Percentiles rank a stretch among this genome's conserved stretches.
Conservation (phyloP, 2,113 vertebrate genomes). For the Oriolus oriolus region DNA sequence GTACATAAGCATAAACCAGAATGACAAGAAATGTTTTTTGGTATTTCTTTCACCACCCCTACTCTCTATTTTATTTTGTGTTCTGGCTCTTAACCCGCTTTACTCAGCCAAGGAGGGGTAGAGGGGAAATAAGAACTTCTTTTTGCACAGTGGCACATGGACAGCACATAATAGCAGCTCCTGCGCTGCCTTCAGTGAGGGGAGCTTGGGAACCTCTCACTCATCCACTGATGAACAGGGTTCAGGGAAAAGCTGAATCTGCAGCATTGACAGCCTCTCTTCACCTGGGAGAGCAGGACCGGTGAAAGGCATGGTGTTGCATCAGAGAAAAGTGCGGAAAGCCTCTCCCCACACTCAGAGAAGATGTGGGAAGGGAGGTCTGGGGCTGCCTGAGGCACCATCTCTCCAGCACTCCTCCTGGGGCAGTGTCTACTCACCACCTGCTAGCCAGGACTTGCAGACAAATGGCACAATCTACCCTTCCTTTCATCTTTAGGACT, state of each 20-base stretch:
- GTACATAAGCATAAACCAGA: neutral
- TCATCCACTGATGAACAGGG: neutral
- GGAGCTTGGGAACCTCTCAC: neutral
- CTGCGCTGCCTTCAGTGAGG: neutral
- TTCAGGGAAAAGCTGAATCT: neutral
- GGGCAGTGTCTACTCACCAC: neutral
- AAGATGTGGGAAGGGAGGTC: neutral
- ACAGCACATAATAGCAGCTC: neutral
- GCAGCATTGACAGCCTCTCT: neutral
- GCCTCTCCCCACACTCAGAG: neutral
- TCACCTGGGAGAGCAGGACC: accelerated
- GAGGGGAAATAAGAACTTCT: neutral
- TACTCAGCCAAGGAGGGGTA: neutral
- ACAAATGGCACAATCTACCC: constrained; percentile 21
- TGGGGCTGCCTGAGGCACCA: neutral
- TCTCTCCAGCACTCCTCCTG: neutral
- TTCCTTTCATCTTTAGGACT: constrained; percentile 47
- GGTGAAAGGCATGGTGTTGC: neutral
- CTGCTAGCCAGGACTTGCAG: neutral
- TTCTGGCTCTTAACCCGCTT: neutral
- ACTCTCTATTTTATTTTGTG: neutral
- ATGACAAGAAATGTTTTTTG: neutral
- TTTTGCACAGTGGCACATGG: neutral
- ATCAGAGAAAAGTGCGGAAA: neutral
- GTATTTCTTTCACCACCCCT: neutral